Evolutionary conservation across 2,113 vertebrate genomes (phyloP).

Genomic region (Nerophis ophidion): DNA sequence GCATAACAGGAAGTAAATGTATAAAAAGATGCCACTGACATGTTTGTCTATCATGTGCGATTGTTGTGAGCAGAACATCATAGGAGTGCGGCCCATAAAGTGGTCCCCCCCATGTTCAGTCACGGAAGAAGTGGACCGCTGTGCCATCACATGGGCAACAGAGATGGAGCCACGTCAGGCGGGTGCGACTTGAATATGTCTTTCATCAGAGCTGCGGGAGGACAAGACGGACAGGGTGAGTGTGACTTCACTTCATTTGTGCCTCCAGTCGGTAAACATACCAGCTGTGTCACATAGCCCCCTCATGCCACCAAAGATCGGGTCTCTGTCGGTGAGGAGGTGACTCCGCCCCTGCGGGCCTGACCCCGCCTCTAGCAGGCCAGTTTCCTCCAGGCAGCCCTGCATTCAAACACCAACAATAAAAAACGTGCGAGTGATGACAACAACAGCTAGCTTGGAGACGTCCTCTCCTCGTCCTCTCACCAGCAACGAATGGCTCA

Average conservation of each 20-base stretch:
- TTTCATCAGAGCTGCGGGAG: constrained; percentile 61
- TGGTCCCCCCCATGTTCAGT: too few species aligned
- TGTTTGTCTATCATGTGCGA: constrained; percentile 34
- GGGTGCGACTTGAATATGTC: constrained; percentile 47
- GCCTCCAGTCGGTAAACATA: too few species aligned
- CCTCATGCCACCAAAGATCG: constrained; percentile 56
- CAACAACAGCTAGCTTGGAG: background rate
- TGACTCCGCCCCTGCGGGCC: constrained; percentile 27
- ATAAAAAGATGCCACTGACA: constrained; percentile 49
- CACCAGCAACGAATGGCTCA: constrained; percentile 56
- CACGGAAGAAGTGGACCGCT: background rate
- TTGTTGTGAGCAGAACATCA: background rate
- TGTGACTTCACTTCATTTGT: too few species aligned
- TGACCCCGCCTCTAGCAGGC: constrained; percentile 35
- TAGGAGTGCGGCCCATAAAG: background rate
- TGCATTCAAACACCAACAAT: constrained; percentile 20
- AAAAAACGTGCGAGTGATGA: background rate
- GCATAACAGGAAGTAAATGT: constrained; percentile 3
- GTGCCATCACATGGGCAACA: constrained; percentile 53
- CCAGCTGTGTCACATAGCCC: constrained; percentile 52
- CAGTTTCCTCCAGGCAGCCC: constrained; percentile 50
- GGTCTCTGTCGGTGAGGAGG: constrained; percentile 72
- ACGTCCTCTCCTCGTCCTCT: constrained; percentile 10
- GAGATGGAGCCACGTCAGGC: constrained; percentile 37
- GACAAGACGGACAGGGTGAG: background rate